Conservation (phyloP, 2,797 vertebrate species). For the Clangula hyemalis region DNA sequence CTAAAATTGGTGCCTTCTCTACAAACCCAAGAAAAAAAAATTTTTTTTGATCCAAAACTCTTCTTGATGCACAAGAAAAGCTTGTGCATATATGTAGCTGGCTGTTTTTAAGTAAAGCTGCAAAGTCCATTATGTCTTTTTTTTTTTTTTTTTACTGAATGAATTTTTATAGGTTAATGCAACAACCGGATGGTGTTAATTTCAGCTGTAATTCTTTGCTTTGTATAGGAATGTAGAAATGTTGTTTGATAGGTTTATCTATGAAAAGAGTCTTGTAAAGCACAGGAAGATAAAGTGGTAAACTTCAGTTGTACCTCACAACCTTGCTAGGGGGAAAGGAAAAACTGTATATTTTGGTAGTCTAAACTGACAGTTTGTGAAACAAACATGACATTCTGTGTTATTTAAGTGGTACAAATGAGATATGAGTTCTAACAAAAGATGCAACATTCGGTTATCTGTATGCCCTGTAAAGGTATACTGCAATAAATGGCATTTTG, state of each 20-base stretch:
- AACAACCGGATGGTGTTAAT: conserved; percentile 67
- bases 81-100: conserved; percentile 28
- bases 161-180: conserved; percentile 71
- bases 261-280: conserved; percentile 62
- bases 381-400: conserved; percentile 68
- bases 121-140: conserved; percentile 23
- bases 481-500: conserved; percentile 75
- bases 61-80: conserved; percentile 12
- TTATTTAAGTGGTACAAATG: conserved; percentile 72
- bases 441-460: conserved; percentile 43
- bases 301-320: conserved; percentile 67
- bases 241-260: conserved; percentile 57
- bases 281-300: conserved; percentile 63
- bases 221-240: conserved; percentile 70
- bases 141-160: conserved; percentile 14
- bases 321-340: conserved; percentile 37
- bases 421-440: conserved; percentile 47
- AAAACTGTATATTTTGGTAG: conserved; percentile 73
- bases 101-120: conserved; percentile 39
- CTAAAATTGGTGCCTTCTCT: conserved; percentile 67
- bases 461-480: conserved; percentile 63
- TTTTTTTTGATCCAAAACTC: conserved; percentile 4
- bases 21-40: neutral
- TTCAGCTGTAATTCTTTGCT: conserved; percentile 72
- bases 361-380: conserved; percentile 67